phyloP scores from a whole-genome alignment of 2,797 vertebrate species.

The Microcaecilia unicolor region DNA sequence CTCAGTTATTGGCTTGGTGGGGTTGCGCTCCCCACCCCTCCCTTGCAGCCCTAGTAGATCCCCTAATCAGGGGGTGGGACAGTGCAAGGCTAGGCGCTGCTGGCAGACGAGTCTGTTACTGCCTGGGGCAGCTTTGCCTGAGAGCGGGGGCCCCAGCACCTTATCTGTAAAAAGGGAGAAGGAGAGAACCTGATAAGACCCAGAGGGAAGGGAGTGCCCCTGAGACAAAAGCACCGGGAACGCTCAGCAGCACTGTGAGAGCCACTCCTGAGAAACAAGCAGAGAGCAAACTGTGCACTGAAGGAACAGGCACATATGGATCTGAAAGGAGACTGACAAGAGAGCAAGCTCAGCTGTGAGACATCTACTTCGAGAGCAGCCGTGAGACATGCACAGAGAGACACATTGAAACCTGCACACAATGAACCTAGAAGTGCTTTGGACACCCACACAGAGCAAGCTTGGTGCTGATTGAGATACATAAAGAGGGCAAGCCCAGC shows the following conservation, averaged over 20 bases:
- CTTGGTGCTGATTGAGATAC: too few relatives aligned
- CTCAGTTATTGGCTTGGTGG: background rate
- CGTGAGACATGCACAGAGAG: background rate
- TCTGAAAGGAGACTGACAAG: too few relatives aligned
- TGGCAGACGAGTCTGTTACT: background rate
- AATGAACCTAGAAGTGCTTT: background rate
- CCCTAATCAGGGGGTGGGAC: constrained; percentile 1
- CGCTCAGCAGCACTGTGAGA: rapidly evolving
- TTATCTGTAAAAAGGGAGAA: too few relatives aligned
- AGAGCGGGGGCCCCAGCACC: too few relatives aligned
- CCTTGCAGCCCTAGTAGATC: background rate
- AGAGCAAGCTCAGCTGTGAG: too few relatives aligned
- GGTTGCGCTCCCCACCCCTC: background rate
- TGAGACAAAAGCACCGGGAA: background rate
- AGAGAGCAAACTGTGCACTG: background rate
- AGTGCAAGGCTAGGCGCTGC: background rate
- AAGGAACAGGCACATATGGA: too few relatives aligned
- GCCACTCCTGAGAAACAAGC: too few relatives aligned
- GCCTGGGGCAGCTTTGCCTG: constrained; percentile 3
- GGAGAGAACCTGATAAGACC: too few relatives aligned
- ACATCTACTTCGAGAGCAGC: too few relatives aligned
- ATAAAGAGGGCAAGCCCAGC: too few relatives aligned
- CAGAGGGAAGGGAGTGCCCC: too few relatives aligned
- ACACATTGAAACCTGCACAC: background rate
- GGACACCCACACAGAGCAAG: too few relatives aligned